Evolutionary conservation across 2,888 invertebrate species (phyloP), one percentile per base, ranked within the genome.

Genomic region (Silvanus unidentatus): DNA sequence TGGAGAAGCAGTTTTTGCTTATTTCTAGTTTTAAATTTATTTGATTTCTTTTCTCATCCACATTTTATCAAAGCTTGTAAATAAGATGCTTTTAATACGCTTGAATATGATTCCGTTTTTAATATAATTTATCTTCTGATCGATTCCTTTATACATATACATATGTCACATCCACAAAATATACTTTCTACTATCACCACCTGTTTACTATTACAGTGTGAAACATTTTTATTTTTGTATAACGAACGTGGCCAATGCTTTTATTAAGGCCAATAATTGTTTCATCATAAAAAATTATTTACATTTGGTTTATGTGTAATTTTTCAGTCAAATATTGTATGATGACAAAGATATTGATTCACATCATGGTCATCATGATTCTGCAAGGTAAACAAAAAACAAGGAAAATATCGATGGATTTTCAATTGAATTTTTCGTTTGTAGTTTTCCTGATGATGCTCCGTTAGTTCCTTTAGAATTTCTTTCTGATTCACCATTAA

Each of bases 401-500:
- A 32, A 40, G n/a, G n/a, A n/a, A 35, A 39, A 47, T n/a, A 36
- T 39, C 14, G n/a, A n/a, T n/a, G n/a, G n/a, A n/a, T n/a, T n/a
- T n/a, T n/a, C n/a, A 2, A 36, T 44, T 36, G 39, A 32, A 40
- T 43, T 34, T 50, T 53, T 22, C 22, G 22, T 22, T 22, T 22
- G 3, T 63, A 85, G 84, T 66, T 83, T 80, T 55, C 80, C 82
- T 9, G 86, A 87, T 65, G 84, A 84, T 64, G 79, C 82, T 16
- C 82, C 84, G 2, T 75, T 80, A 6, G 76, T 82, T 41, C 78
- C 77, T 9, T 74, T 78, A 43, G 86, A 87, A 64, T 87, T 86
- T 75, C 75, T 86, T 2, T 84, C 85, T 54, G 81, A 81, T 59
- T 81, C 82, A 32, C 82, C 80, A 40, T 75, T 90, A 39, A 86